Conservation (phyloP, 2,113 vertebrate species). For the Glaucomys volans region DNA sequence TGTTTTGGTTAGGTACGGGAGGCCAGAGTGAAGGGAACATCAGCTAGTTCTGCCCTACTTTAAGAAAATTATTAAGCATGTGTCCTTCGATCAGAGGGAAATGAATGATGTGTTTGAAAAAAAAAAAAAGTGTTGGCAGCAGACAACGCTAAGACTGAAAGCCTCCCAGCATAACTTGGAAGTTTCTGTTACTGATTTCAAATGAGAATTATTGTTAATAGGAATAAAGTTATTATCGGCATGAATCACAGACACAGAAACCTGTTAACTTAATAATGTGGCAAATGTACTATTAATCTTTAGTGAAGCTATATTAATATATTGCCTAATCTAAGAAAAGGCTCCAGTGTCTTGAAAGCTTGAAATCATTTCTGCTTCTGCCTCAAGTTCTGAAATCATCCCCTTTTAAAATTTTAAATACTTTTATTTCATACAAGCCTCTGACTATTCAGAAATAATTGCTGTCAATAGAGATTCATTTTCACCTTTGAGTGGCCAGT, state of each 20-base stretch:
- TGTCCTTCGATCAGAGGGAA: constrained; percentile 44
- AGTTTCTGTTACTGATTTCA: constrained; percentile 74
- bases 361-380: constrained; percentile 78
- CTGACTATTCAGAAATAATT: constrained; percentile 60
- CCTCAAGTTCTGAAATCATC: constrained; percentile 74
- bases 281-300: constrained; percentile 81
- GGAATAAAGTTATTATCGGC: constrained; percentile 84
- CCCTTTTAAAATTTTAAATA: constrained; percentile 74
- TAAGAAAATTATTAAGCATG: constrained; percentile 52
- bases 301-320: constrained; percentile 78
- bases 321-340: constrained; percentile 70
- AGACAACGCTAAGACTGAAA: constrained; percentile 51
- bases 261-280: constrained; percentile 82
- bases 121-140: constrained; percentile 55
- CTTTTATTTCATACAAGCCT: constrained; percentile 74
- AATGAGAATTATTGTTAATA: constrained; percentile 83
- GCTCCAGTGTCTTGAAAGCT: constrained; percentile 74
- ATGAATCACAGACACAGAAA: constrained; percentile 82
- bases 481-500: constrained; percentile 73
- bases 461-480: constrained; percentile 70
- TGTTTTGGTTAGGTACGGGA: neutral
- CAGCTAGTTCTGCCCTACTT: constrained; percentile 7
- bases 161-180: constrained; percentile 63
- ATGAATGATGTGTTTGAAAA: constrained; percentile 50
- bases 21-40: neutral